These are phyloP conservation scores for Tetramorium alpestre DNA, from an alignment of 1,140 invertebrate genomes.

Conservation along the genomic window DNA sequence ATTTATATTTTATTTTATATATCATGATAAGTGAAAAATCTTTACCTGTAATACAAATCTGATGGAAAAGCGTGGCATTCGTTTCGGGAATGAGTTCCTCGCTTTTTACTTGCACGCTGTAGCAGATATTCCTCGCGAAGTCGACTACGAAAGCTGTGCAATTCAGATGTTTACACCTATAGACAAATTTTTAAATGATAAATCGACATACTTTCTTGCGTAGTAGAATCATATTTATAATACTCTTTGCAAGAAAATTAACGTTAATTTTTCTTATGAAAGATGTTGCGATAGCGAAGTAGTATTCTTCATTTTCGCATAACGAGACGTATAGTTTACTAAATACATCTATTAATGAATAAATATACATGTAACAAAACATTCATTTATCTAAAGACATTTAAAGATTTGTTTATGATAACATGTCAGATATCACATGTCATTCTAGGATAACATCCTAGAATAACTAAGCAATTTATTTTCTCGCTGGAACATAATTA, in stretches of 20 bases:
- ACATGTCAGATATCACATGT: too few species aligned
- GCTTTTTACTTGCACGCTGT: slow-evolving; percentile 73
- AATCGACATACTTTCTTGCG: not conserved
- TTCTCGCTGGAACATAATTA: not conserved
- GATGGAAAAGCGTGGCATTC: slow-evolving; percentile 78
- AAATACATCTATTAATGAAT: not conserved
- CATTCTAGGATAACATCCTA: too few species aligned
- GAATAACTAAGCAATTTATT: slow-evolving; percentile 1
- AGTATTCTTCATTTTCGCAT: not conserved
- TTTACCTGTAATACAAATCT: slow-evolving; percentile 79
- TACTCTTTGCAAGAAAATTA: not conserved
- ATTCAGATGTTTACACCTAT: slow-evolving; percentile 76
- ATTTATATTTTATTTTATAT: not conserved
- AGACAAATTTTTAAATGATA: not conserved
- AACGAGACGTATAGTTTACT: not conserved
- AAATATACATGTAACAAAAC: not conserved
- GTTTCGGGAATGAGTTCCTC: slow-evolving; percentile 78
- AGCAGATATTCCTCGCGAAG: slow-evolving; percentile 78
- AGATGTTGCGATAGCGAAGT: not conserved
- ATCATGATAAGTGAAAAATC: not conserved
- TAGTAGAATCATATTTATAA: not conserved
- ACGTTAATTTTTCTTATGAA: not conserved
- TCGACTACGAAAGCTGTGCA: slow-evolving; percentile 81
- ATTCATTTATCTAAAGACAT: slow-evolving; percentile 6
- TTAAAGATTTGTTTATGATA: slow-evolving; percentile 13